Percentiles rank a stretch among this genome's conserved stretches.
Conservation (phyloP, 2,113 vertebrate species). For the Cynocephalus volans region DNA sequence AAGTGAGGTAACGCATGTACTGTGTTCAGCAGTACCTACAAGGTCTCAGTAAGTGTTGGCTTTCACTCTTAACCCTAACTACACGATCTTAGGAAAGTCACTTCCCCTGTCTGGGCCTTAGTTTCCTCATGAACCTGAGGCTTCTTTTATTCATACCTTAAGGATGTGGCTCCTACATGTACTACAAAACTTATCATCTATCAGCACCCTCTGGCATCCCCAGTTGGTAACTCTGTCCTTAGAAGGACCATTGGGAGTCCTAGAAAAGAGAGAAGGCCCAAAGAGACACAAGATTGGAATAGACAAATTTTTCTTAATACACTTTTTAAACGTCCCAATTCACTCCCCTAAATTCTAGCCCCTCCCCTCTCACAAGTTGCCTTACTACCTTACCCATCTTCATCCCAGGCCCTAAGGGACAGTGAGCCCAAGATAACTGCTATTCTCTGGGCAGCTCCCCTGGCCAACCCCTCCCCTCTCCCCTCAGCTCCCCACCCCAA, state of each 20-base stretch:
- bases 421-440: neutral
- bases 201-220: neutral
- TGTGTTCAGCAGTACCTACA: neutral
- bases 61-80: conserved; percentile 42
- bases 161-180: neutral
- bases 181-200: neutral
- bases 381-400: conserved; percentile 20
- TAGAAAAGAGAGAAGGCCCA: conserved; percentile 45
- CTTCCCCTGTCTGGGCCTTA: neutral
- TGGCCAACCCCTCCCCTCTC: neutral
- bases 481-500: no score
- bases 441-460: neutral
- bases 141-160: conserved; percentile 24
- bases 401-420: conserved; percentile 23
- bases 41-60: neutral
- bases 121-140: neutral
- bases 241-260: neutral
- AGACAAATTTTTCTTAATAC: conserved; percentile 27
- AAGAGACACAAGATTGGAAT: neutral
- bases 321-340: conserved; percentile 31
- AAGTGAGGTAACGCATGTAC: neutral
- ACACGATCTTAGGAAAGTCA: neutral
- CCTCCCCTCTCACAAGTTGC: neutral
- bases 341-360: neutral
- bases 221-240: neutral